A percentile compares a stretch with the other conserved stretches of the same genome.
These are phyloP conservation scores for Erinaceus europaeus DNA, from an alignment of 2,113 vertebrate genomes.

Conservation along the genomic window DNA sequence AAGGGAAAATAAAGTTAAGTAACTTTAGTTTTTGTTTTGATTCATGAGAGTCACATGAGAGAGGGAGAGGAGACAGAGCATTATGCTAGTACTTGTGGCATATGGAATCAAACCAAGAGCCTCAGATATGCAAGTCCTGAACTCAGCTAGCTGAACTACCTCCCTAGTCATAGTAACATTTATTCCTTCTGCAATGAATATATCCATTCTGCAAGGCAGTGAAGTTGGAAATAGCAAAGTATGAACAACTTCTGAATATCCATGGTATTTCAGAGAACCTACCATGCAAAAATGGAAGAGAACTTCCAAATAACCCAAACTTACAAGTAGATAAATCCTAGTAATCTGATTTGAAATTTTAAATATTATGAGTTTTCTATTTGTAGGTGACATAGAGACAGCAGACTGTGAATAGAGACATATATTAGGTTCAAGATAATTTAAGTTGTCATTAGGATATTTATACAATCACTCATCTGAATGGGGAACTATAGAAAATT, in stretches of 20 bases:
- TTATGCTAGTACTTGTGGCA: too few relatives aligned
- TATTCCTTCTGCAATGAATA: neutral
- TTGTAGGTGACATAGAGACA: neutral
- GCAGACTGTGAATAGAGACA: neutral
- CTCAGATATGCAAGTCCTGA: too few relatives aligned
- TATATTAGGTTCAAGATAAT: slow-evolving; percentile 11
- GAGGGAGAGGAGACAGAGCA: too few relatives aligned
- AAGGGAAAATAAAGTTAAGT: neutral
- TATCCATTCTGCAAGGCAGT: neutral
- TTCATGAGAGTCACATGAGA: too few relatives aligned
- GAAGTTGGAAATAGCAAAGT: neutral
- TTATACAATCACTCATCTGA: neutral
- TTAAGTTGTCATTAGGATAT: neutral
- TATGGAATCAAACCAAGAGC: too few relatives aligned
- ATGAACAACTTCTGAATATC: slow-evolving; percentile 8
- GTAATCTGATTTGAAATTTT: neutral
- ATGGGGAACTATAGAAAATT: slow-evolving; percentile 10
- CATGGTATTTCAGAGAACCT: neutral
- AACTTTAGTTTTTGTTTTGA: too few relatives aligned
- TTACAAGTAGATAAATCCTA: neutral
- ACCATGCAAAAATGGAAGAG: neutral
- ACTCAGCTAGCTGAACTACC: too few relatives aligned
- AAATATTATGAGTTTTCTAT: neutral
- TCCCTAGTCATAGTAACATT: too few relatives aligned
- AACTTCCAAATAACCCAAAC: neutral